Conservation (phyloP, 2,888 invertebrate genomes). For the Hesperia comma region DNA sequence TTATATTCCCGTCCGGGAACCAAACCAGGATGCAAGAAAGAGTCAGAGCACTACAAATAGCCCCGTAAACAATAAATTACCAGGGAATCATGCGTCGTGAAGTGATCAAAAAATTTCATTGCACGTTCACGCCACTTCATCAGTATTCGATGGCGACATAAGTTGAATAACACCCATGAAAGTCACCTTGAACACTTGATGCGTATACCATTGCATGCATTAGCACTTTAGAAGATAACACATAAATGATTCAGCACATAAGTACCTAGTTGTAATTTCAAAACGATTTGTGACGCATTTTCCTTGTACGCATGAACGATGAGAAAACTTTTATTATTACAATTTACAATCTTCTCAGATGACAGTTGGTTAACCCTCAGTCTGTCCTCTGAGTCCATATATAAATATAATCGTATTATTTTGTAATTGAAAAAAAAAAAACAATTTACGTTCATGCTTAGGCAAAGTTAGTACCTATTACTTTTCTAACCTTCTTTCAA, state of each 20-base stretch:
- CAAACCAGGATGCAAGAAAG: constrained; percentile 30
- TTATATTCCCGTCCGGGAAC: constrained; percentile 31
- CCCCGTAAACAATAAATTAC: constrained; percentile 29
- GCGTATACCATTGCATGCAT: constrained; percentile 24
- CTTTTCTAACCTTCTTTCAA: too few species aligned
- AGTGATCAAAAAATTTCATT: constrained; percentile 36
- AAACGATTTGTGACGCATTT: constrained; percentile 25
- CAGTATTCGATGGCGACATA: constrained; percentile 42
- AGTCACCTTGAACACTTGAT: constrained; percentile 33
- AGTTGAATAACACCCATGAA: constrained; percentile 46
- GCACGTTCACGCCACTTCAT: constrained; percentile 41
- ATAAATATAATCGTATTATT: neutral
- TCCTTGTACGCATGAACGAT: constrained; percentile 24
- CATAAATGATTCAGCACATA: constrained; percentile 34
- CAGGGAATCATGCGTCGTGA: constrained; percentile 18
- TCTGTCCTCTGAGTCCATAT: neutral
- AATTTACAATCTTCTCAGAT: constrained; percentile 3
- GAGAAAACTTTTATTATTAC: constrained; percentile 12
- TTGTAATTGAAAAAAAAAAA: too few species aligned
- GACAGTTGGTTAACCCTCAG: neutral
- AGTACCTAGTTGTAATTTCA: constrained; percentile 24
- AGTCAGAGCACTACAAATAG: constrained; percentile 33
- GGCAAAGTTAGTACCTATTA: too few species aligned
- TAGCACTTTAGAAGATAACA: constrained; percentile 27
- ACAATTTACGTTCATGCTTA: too few species aligned